phyloP scores from a whole-genome alignment of 1,140 invertebrate genomes.

The Coelopa frigida region DNA sequence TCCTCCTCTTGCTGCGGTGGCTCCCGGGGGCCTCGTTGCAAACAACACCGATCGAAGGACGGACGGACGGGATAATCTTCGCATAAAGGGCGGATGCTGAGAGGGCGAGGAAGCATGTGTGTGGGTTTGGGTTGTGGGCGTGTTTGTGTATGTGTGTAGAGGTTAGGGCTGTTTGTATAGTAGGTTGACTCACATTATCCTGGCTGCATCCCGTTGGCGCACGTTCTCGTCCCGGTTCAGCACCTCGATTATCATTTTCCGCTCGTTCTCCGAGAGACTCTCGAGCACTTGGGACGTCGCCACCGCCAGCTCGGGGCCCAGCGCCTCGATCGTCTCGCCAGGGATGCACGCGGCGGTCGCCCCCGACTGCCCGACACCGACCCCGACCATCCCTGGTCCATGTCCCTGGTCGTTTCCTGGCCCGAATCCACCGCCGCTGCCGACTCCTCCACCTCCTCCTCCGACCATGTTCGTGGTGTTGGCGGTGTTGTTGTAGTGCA shows the following conservation, averaged over 20 bases:
- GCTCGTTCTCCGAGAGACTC: conserved; percentile 42
- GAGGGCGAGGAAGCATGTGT: too few species aligned
- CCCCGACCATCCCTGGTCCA: background rate
- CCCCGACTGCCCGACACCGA: background rate
- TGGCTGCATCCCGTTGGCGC: conserved; percentile 39
- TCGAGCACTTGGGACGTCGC: conserved; percentile 41
- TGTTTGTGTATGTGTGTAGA: too few species aligned
- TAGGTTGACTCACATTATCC: conserved; percentile 46
- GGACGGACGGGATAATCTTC: too few species aligned
- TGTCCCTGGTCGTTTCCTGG: too few species aligned
- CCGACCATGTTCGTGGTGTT: too few species aligned
- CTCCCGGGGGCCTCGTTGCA: too few species aligned
- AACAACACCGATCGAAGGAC: too few species aligned
- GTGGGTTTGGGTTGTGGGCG: too few species aligned
- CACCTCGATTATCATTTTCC: conserved; percentile 44
- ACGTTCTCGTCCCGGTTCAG: conserved; percentile 41
- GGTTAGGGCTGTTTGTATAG: too few species aligned
- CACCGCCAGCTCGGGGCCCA: conserved; percentile 39
- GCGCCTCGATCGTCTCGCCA: conserved; percentile 33
- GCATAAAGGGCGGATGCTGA: too few species aligned
- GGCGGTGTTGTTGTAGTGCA: too few species aligned
- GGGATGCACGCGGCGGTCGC: conserved; percentile 30
- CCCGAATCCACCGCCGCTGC: conserved; percentile 3
- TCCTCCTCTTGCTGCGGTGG: too few species aligned
- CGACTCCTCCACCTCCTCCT: conserved; percentile 8